phyloP scores from a whole-genome alignment of 2,113 vertebrate genomes.

The Nanger granti region DNA sequence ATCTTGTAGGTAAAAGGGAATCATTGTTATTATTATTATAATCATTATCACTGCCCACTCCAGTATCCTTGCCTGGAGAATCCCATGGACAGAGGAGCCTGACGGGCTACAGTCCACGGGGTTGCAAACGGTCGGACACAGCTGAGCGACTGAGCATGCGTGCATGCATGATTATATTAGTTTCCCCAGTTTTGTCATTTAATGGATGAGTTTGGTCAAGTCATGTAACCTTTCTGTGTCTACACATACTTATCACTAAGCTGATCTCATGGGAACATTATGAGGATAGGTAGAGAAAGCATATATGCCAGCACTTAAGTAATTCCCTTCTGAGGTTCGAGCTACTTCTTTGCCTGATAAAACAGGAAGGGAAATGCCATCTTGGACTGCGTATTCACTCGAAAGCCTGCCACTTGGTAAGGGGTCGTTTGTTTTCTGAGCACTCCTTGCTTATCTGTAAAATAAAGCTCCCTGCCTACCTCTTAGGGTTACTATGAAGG shows the following conservation, averaged over 20 bases:
- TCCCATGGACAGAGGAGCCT: neutral
- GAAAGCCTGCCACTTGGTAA: too few species aligned
- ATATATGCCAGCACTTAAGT: neutral
- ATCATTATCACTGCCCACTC: neutral
- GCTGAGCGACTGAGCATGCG: neutral
- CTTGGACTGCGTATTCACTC: neutral
- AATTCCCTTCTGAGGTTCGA: neutral
- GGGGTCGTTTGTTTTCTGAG: neutral
- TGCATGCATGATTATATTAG: neutral
- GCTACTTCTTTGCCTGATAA: neutral
- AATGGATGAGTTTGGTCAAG: neutral
- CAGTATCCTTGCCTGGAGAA: neutral
- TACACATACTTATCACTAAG: neutral
- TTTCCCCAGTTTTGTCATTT: neutral
- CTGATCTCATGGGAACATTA: neutral
- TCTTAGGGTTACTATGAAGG: neutral
- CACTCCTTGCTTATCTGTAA: neutral
- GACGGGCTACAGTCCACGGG: rapidly evolving
- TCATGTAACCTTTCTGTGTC: neutral
- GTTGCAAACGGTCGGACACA: neutral
- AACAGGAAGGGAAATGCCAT: neutral
- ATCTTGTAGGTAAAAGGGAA: neutral
- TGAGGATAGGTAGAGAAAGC: neutral
- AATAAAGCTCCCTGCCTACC: neutral
- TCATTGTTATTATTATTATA: neutral